Conservation (phyloP, 2,797 vertebrate genomes). For the Danio aesculapii region DNA sequence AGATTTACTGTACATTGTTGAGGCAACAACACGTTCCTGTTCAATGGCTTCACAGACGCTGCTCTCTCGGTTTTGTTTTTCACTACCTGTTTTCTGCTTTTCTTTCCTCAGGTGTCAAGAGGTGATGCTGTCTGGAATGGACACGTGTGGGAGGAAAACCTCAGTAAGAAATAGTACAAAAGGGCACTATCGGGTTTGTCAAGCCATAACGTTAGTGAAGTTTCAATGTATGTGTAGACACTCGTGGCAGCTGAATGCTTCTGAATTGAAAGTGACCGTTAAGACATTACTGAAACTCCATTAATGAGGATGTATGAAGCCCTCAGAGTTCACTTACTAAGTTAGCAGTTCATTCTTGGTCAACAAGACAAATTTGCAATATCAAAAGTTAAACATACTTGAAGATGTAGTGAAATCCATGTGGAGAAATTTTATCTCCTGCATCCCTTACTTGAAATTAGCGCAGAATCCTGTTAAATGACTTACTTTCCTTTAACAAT, state of each 20-base stretch:
- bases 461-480: neutral
- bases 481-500: neutral
- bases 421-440: neutral
- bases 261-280: constrained; percentile 28
- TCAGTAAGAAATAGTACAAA: constrained; percentile 10
- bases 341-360: neutral
- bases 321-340: neutral
- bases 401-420: neutral
- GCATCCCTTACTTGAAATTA: neutral
- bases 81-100: constrained; percentile 73
- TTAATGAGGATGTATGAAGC: neutral
- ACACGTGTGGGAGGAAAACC: constrained; percentile 52
- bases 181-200: neutral
- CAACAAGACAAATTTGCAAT: neutral
- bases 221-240: neutral
- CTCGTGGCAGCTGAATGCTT: neutral
- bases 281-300: neutral
- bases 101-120: constrained; percentile 56
- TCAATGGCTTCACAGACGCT: constrained; percentile 41
- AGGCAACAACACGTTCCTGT: constrained; percentile 53
- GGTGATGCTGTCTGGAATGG: constrained; percentile 45
- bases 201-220: neutral
- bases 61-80: constrained; percentile 67
- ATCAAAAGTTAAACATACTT: constrained; percentile 2
- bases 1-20: constrained; percentile 44